Evolutionary conservation across 2,797 vertebrate genomes (phyloP).

Genomic region (Gobionotothen gibberifrons): DNA sequence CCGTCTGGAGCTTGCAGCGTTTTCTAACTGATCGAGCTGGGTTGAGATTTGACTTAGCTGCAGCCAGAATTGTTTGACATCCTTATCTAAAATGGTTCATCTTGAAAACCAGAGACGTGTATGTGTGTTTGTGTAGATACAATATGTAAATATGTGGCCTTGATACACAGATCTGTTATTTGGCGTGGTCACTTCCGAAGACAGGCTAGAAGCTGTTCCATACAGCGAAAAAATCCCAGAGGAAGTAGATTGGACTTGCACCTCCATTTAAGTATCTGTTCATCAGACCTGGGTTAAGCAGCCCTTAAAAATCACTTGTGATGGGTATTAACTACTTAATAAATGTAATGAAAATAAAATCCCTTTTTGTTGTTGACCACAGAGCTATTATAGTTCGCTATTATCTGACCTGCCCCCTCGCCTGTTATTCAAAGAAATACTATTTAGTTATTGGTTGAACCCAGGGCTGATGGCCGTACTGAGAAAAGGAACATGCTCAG

Average conservation of each 20-base stretch:
- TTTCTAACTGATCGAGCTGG: slow-evolving; percentile 17
- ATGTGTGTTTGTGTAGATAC: slow-evolving; percentile 32
- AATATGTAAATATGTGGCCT: slow-evolving; percentile 56
- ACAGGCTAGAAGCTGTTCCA: slow-evolving; percentile 46
- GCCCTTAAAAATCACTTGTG: slow-evolving; percentile 25
- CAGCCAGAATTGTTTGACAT: slow-evolving; percentile 35
- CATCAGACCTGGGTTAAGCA: slow-evolving; percentile 61
- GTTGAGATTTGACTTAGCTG: slow-evolving; percentile 7
- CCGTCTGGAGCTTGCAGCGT: slow-evolving; percentile 16
- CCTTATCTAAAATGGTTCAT: slow-evolving; percentile 40
- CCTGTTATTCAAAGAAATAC: slow-evolving; percentile 15
- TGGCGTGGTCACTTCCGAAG: slow-evolving; percentile 68
- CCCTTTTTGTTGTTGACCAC: slow-evolving; percentile 21
- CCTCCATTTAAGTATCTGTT: slow-evolving; percentile 44
- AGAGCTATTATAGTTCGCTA: neutral
- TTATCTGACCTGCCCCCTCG: slow-evolving; percentile 7
- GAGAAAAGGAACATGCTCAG: slow-evolving; percentile 72
- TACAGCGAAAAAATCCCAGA: slow-evolving; percentile 32
- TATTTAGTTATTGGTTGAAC: slow-evolving; percentile 29
- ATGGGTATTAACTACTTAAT: slow-evolving; percentile 6
- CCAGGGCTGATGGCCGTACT: slow-evolving; percentile 63
- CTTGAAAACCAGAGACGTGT: slow-evolving; percentile 41
- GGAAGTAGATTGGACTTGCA: slow-evolving; percentile 54
- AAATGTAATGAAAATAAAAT: slow-evolving; percentile 5
- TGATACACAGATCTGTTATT: slow-evolving; percentile 69